These are phyloP conservation scores for Laticauda colubrina DNA, from an alignment of 2,113 vertebrate species.

Conservation along the genomic window DNA sequence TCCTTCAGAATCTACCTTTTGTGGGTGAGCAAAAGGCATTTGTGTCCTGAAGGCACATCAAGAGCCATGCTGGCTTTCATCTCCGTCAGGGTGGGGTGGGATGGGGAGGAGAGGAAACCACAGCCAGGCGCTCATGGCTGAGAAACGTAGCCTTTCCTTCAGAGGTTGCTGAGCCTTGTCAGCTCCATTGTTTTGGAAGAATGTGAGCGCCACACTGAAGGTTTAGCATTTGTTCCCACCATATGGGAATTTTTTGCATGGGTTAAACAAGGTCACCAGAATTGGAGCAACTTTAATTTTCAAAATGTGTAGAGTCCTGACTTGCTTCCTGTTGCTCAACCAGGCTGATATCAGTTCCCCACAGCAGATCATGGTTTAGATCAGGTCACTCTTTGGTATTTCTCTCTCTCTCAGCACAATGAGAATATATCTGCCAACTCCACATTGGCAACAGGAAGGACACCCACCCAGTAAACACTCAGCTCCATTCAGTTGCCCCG, in stretches of 20 bases:
- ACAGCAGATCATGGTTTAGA: background rate
- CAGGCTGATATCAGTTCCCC: background rate
- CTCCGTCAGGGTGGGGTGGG: background rate
- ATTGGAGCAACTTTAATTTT: background rate
- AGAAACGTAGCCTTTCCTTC: background rate
- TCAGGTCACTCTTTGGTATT: slow-evolving; percentile 6
- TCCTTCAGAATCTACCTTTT: slow-evolving; percentile 8
- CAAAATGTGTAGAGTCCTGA: background rate
- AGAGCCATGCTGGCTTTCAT: background rate
- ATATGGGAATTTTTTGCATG: background rate
- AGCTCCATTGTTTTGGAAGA: slow-evolving; percentile 14
- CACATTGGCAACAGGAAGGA: too few species aligned
- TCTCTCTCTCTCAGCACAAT: too few species aligned
- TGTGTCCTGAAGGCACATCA: background rate
- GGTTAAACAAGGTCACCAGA: slow-evolving; percentile 29
- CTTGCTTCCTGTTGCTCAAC: background rate
- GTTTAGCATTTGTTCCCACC: background rate
- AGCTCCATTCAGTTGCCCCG: too few species aligned
- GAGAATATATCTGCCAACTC: too few species aligned
- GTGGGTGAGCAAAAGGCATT: background rate
- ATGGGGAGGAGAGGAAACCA: background rate
- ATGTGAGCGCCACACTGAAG: background rate
- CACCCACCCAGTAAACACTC: too few species aligned
- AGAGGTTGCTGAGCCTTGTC: background rate
- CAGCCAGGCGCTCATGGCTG: background rate